Evolutionary conservation across 2,888 invertebrate species (phyloP).

Genomic region (Drosophila colorata): DNA sequence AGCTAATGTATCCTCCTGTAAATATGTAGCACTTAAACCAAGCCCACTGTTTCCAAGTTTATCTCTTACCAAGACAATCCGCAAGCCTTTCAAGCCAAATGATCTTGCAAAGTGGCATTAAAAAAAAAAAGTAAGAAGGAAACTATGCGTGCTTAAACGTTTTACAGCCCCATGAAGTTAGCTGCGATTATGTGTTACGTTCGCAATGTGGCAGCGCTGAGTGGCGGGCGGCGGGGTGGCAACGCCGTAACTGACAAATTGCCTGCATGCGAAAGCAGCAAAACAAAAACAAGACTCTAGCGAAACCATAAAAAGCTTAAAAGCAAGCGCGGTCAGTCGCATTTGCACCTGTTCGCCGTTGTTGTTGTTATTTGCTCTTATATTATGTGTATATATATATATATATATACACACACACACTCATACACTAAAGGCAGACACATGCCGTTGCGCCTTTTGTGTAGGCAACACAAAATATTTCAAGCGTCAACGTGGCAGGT

Average conservation of each 20-base stretch:
- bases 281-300: slow-evolving; percentile 25
- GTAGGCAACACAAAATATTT: slow-evolving; percentile 47
- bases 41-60: slow-evolving; percentile 7
- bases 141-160: slow-evolving; percentile 21
- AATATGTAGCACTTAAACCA: neutral
- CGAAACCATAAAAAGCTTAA: slow-evolving; percentile 76
- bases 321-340: slow-evolving; percentile 56
- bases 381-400: neutral
- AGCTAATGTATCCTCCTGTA: neutral
- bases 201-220: slow-evolving; percentile 24
- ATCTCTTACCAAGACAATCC: slow-evolving; percentile 2
- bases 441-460: slow-evolving; percentile 31
- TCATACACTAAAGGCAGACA: slow-evolving; percentile 4
- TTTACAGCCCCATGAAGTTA: slow-evolving; percentile 30
- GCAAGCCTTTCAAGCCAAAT: slow-evolving; percentile 9
- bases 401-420: neutral
- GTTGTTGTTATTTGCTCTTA: slow-evolving; percentile 15
- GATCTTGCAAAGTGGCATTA: slow-evolving; percentile 5
- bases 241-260: slow-evolving; percentile 21
- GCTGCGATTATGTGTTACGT: slow-evolving; percentile 20
- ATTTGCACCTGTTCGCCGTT: slow-evolving; percentile 19
- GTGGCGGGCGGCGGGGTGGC: slow-evolving; percentile 11
- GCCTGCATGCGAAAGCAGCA: slow-evolving; percentile 9
- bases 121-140: neutral
- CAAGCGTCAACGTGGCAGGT: slow-evolving; percentile 62